These are phyloP conservation scores for Pangasianodon gigas DNA, from an alignment of 2,113 vertebrate genomes.

Conservation along the genomic window DNA sequence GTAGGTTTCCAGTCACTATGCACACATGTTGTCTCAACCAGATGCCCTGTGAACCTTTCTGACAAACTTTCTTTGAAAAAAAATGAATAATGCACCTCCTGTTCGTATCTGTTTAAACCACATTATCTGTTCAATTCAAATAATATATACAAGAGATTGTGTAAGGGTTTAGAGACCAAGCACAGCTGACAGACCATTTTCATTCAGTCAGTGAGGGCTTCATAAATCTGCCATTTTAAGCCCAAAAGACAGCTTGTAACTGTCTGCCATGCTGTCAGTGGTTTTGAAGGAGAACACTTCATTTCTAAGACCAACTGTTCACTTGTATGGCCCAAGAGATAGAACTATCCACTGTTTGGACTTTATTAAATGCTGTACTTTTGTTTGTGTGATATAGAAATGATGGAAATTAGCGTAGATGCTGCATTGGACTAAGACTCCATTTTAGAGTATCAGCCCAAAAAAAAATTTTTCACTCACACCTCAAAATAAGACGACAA, in stretches of 20 bases:
- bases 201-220: not conserved
- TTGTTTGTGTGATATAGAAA: not conserved
- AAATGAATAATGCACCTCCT: not conserved
- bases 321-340: not conserved
- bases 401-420: not conserved
- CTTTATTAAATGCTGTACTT: not conserved
- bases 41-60: not conserved
- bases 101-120: not conserved
- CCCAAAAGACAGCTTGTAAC: not conserved
- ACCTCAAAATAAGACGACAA: not conserved
- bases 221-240: constrained; percentile 4
- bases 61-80: not conserved
- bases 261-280: constrained; percentile 38
- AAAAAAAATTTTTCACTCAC: not conserved
- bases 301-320: not conserved
- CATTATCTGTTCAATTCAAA: not conserved
- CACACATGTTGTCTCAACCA: not conserved
- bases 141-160: not conserved
- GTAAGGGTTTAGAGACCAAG: not conserved
- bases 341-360: not conserved
- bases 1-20: not conserved
- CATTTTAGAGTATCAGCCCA: not conserved
- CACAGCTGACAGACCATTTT: not conserved
- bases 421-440: not conserved
- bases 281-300: constrained; percentile 25